Percentiles rank a stretch among this genome's conserved stretches.
These are phyloP conservation scores for Venustoraphidia nigricollis DNA, from an alignment of 2,888 invertebrate genomes.

Conservation along the genomic window DNA sequence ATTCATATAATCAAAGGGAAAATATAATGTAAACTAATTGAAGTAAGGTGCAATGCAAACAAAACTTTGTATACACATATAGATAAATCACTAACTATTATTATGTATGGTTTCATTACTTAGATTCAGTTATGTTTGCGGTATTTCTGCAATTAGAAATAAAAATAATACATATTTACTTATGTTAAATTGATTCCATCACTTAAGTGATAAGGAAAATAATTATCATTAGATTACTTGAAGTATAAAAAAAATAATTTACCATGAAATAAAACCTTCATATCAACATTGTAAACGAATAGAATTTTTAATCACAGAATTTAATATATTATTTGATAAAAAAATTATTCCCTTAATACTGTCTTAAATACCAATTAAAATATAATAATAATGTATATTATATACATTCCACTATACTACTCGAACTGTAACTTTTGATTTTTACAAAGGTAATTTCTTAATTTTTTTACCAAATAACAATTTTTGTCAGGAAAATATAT, in stretches of 20 bases:
- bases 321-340: too few species aligned
- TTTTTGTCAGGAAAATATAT: background rate
- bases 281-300: too few species aligned
- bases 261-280: too few species aligned
- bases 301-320: too few species aligned
- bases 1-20: too few species aligned
- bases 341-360: too few species aligned
- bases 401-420: background rate
- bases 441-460: background rate
- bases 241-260: too few species aligned
- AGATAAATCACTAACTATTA: background rate
- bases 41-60: too few species aligned
- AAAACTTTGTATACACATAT: too few species aligned
- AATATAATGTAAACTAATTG: too few species aligned
- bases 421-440: background rate
- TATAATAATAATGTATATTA: background rate
- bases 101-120: background rate
- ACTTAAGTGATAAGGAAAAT: slow-evolving; percentile 10
- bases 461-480: background rate
- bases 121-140: background rate
- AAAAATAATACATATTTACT: slow-evolving; percentile 15
- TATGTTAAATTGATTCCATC: slow-evolving; percentile 16
- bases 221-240: too few species aligned
- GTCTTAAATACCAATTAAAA: background rate
- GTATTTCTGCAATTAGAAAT: background rate